phyloP scores from a whole-genome alignment of 2,113 vertebrate genomes.

The Leucosticte australis region DNA sequence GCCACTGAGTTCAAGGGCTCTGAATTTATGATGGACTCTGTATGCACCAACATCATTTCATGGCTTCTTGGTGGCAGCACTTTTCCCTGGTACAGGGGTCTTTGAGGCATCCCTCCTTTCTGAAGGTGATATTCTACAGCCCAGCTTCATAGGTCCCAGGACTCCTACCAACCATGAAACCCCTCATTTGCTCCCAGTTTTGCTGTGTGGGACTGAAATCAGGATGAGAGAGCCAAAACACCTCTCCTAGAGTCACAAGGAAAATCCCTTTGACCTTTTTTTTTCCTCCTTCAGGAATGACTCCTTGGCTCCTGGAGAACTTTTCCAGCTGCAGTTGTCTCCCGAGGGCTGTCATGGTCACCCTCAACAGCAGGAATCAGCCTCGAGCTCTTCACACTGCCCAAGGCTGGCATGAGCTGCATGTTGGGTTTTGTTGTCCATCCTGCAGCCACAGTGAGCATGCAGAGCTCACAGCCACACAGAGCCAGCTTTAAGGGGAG shows the following conservation, averaged over 20 bases:
- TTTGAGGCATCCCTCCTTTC: not conserved
- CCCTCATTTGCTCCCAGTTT: not conserved
- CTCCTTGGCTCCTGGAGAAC: not conserved
- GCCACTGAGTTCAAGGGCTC: not conserved
- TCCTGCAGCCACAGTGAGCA: not conserved
- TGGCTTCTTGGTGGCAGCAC: not conserved
- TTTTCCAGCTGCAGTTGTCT: not conserved
- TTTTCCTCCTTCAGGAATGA: not conserved
- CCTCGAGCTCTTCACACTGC: rapidly evolving
- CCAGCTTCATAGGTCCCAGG: not conserved
- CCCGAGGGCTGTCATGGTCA: not conserved
- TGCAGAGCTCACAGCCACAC: not conserved
- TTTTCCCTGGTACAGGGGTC: rapidly evolving
- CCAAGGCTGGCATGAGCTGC: not conserved
- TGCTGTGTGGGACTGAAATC: not conserved
- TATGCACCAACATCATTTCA: rapidly evolving
- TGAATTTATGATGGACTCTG: not conserved
- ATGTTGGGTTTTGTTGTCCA: rapidly evolving
- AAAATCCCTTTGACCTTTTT: not conserved
- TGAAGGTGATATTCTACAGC: not conserved
- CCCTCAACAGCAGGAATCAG: not conserved
- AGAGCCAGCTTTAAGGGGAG: not conserved
- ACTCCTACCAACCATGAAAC: not conserved
- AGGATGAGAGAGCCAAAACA: not conserved
- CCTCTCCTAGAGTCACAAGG: not conserved